Percentiles rank a stretch among this genome's conserved stretches.
phyloP scores from a whole-genome alignment of 2,113 vertebrate genomes.

The Tragelaphus imberbis region DNA sequence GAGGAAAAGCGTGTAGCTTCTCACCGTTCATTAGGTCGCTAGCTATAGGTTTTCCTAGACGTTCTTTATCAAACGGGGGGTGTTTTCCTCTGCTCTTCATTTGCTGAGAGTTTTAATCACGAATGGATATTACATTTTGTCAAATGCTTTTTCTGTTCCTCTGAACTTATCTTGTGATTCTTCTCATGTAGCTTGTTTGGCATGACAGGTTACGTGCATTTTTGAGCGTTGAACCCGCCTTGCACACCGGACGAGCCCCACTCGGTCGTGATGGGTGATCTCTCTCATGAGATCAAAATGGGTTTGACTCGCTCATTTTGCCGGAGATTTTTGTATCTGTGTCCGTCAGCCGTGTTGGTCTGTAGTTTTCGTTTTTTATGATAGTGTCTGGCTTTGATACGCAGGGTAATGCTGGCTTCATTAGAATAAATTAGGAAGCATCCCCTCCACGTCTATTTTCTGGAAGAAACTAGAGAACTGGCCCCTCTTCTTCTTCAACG shows the following conservation, averaged over 20 bases:
- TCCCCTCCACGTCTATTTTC: not conserved
- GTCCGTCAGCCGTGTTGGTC: not conserved
- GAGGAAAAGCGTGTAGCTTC: not conserved
- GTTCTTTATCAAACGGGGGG: not conserved
- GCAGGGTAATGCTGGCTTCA: fast-evolving
- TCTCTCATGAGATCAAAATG: not conserved
- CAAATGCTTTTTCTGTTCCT: not conserved
- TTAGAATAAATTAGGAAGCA: not conserved
- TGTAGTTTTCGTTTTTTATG: not conserved
- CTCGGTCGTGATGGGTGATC: not conserved
- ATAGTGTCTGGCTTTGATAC: not conserved
- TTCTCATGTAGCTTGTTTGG: not conserved
- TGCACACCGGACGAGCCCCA: not conserved
- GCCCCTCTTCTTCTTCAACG: not conserved
- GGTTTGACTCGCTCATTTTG: not conserved
- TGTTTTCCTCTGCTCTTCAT: not conserved
- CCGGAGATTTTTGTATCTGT: not conserved
- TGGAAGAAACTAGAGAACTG: not conserved
- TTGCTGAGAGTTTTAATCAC: not conserved
- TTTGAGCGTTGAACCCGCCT: not conserved
- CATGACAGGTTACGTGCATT: not conserved
- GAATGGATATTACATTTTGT: too few species aligned
- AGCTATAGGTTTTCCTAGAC: not conserved
- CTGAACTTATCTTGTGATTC: not conserved
- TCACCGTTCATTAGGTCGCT: not conserved